phyloP scores from a whole-genome alignment of 2,113 vertebrate genomes.

The Panurus biarmicus region DNA sequence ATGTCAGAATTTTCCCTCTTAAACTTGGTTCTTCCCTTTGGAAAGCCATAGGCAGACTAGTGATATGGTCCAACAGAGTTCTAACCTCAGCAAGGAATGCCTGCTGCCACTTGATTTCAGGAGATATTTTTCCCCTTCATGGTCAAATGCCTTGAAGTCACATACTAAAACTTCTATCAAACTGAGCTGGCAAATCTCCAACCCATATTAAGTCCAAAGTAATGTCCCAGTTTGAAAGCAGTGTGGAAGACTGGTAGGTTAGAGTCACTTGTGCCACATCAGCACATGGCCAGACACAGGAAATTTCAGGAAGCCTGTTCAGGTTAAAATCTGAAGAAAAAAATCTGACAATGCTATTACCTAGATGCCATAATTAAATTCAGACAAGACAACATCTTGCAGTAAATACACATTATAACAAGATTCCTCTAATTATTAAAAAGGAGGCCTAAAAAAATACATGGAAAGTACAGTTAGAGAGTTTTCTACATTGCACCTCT shows the following conservation, averaged over 20 bases:
- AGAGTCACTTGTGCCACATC: neutral
- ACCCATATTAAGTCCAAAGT: neutral
- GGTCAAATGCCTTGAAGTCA: neutral
- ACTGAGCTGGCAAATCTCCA: neutral
- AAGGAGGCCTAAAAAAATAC: neutral
- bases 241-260: slow-evolving; percentile 12
- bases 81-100: neutral
- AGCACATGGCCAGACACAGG: neutral
- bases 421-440: neutral
- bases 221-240: slow-evolving; percentile 24
- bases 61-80: neutral
- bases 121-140: neutral
- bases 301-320: neutral
- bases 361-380: neutral
- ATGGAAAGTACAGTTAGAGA: neutral
- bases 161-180: neutral
- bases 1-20: neutral
- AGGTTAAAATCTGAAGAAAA: neutral
- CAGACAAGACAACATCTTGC: neutral
- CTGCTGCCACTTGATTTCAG: neutral
- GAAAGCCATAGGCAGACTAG: neutral
- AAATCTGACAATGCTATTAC: neutral
- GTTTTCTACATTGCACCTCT: neutral
- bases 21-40: neutral
- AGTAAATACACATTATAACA: neutral